Evolutionary conservation across 2,888 invertebrate genomes (phyloP), one percentile per base, ranked within the genome.

Genomic region (Protophormia terraenovae): DNA sequence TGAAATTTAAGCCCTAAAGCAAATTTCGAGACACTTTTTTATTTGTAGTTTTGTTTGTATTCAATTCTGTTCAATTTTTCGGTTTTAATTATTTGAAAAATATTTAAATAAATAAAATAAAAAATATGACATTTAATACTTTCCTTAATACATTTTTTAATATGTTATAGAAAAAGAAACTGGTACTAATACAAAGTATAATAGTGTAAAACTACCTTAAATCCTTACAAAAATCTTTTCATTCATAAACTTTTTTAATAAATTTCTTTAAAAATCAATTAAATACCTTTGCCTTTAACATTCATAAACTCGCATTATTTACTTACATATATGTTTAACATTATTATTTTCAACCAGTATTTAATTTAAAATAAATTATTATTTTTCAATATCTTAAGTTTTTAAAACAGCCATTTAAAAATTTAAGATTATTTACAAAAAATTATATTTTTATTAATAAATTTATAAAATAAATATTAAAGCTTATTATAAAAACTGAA

Each of bases 371-470:
- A 38, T 27, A 27, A 62, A 62, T 1, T 22, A 14, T 22, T 35
- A 19, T 62, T n/a, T 45, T 66, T 38, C 1, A 10, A 27, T 27
- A 41, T 7, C 77, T 73, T 75, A 55, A 60, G 32, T 71, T 67
- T 79, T 76, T 71, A 80, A 80, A 79, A 73, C 83, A 84, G 84
- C 75, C 84, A 79, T 84, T 84, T 71, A 58, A 84, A 80, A 84
- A 72, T 66, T 71, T 66, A 64, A 76, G 80, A 45, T 47, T 10
- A 27, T 60, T 45, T 16, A 45, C 12, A 14, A 45, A 24, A 53
- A 32, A 0, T 5, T 45, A 1, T 12, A 8, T 6, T 6, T 50
- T 35, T 16, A 58, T 16, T 58, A 58, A 29, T 6, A 29, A 29
- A 29, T 27, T 27, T n/a, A 55, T 24, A 19, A 47, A 8, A 47